Base-by-base conservation (phyloP, 2,888 invertebrate genomes). In the Pedicia rivosa region DNA sequence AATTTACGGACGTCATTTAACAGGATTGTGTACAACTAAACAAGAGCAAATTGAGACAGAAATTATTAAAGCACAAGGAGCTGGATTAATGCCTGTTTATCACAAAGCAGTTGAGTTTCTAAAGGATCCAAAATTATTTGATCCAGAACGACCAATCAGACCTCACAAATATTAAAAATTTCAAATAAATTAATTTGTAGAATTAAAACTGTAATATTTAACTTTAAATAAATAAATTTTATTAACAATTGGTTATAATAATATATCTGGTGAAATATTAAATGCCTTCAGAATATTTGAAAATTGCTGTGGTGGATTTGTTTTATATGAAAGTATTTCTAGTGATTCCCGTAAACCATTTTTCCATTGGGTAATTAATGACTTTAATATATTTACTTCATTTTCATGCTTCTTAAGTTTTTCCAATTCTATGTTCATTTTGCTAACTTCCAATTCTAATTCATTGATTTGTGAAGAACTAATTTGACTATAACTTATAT, bases 1-100 rank as follows among this genome's bases (percentile, higher is more conserved):
- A 45, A 74, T 94, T 42, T 97, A 94, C 55, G 88, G 86, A 0
- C 71, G 80, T 37, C 86, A 95, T 50, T 84, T 97, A 28, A 98
- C 97, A 4, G 91, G 97, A 1, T 67, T 98, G 29, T 98, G 97
- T 54, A 70, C 73, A 52, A 55, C 63, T 6, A 87, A 90, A 55
- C 92, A 95, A 49, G 65, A 65, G 30, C 59, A 68, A 46, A 72
- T 94, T 0, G 77, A 82, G 53, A 54, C 50, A 5, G 83, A 86
- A 54, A 81, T 92, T 25, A 50, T 48, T 0, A 79, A 80, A 52
- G 78, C 92, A 0, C 80, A 81, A 53, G 66, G 63, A 47, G 73
- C 78, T 49, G 86, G 84, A 48, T 70, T 81, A 40, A 90, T 97
- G 91, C 76, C 81, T 0, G 68, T 70, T 37, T 78, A 79, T 50